These are phyloP conservation scores for Chymomyza amoena DNA, from an alignment of 2,888 invertebrate species.

Conservation along the genomic window DNA sequence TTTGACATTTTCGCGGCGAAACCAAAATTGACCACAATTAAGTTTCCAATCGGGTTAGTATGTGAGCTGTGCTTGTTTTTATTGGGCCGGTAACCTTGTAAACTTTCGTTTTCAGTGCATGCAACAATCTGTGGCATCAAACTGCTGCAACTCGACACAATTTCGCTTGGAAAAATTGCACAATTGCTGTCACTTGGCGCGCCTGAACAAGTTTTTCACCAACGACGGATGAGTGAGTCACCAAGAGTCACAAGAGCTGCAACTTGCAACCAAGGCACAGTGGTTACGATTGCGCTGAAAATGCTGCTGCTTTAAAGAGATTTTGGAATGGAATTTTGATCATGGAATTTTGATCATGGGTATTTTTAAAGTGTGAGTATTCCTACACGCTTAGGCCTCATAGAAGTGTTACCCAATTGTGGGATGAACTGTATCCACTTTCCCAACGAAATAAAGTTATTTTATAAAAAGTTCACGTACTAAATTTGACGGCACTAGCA, in stretches of 20 bases:
- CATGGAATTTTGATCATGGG: too few species aligned
- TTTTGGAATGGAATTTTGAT: too few species aligned
- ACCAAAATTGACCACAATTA: not conserved
- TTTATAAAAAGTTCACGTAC: too few species aligned
- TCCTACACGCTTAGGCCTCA: too few species aligned
- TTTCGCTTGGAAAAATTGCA: constrained; percentile 47
- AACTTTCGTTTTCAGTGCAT: constrained; percentile 58
- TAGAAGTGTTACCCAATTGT: too few species aligned
- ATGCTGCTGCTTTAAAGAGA: too few species aligned
- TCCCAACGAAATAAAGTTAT: too few species aligned
- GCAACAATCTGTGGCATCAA: constrained; percentile 2
- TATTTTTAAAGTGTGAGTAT: too few species aligned
- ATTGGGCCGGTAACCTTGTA: constrained; percentile 50
- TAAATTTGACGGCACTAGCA: too few species aligned
- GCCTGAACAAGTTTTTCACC: constrained; percentile 27
- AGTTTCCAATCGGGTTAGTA: constrained; percentile 42
- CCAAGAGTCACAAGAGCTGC: not conserved
- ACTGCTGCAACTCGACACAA: constrained; percentile 19
- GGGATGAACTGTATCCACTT: too few species aligned
- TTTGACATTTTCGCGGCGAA: constrained; percentile 32
- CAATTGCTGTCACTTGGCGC: constrained; percentile 37
- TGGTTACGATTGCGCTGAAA: too few species aligned
- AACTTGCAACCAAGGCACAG: not conserved
- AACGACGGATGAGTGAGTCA: constrained; percentile 23
- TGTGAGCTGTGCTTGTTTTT: constrained; percentile 30